Evolutionary conservation across 1,140 invertebrate genomes (phyloP), one percentile per base, ranked within the genome.

Genomic region (Ips typographus): DNA sequence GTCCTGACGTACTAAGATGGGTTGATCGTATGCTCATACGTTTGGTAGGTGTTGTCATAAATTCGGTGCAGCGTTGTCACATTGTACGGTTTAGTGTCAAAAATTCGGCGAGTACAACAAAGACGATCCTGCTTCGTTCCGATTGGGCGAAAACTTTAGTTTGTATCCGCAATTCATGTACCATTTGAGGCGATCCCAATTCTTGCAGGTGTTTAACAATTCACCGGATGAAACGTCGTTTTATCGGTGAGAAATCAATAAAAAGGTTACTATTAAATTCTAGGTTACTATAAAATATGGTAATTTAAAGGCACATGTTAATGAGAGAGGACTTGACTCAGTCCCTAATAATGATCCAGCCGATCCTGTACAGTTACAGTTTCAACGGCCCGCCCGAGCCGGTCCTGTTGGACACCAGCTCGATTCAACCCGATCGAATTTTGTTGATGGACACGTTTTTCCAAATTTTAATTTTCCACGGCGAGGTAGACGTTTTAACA

Each of bases 171-270:
- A 99, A 81, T 99, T 99, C 81, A 99, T 99, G 95, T 99, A 99
- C 81, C 98, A 99, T 82, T 83, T 99, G 72, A 85, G 98, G 69
- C 86, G 98, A 71, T 99, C 98, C 51, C 98, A 99, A 83, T 99
- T 99, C 83, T 85, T 99, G 71, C 98, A 99, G 87, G 98, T 99
- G n/a, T 99, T 99, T 82, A 99, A 99, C 82, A 99, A 99, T 85
- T 98, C 96, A 59, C 98, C 98, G 1, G 98, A 99, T 84, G 98
- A 99, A 87, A 99, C 98, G 40, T 96, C 96, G 65, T 99, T 98
- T 83, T 99, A 99, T 80, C 65, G 67, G 67, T 69, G 4, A 47
- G 44, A 53, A 8, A 5, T 53, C 37, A 36, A 22, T 22, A 22
- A 22, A 22, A 22, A 22, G 22, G 22, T 22, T 22, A n/a, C n/a